These are phyloP conservation scores for Meloe dianella DNA, from an alignment of 2,888 invertebrate species.

Conservation along the genomic window DNA sequence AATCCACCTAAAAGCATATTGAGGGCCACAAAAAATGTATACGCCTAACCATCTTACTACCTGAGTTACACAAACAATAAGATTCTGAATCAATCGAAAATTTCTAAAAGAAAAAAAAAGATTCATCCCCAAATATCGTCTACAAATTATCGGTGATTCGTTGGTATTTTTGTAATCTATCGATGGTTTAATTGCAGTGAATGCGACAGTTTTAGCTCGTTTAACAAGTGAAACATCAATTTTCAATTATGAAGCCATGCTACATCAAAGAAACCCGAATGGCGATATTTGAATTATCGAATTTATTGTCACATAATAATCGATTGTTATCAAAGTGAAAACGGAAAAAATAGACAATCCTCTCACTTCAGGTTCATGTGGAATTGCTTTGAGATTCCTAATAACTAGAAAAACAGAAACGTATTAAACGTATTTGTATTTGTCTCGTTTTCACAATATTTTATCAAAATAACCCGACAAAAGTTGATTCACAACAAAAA, in stretches of 20 bases:
- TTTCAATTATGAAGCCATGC: no score
- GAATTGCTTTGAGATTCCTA: constrained; percentile 1
- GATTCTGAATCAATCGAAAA: no score
- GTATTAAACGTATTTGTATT: not conserved
- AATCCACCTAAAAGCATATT: constrained; percentile 17
- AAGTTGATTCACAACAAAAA: not conserved
- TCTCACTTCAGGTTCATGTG: not conserved
- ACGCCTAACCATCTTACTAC: not conserved
- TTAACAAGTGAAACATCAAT: no score
- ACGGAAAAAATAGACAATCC: not conserved
- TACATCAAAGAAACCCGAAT: no score
- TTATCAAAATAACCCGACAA: not conserved
- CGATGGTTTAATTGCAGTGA: no score
- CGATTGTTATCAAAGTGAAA: not conserved
- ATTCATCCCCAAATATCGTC: not conserved
- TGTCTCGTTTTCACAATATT: not conserved
- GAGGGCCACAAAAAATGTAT: not conserved
- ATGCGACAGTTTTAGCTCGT: no score
- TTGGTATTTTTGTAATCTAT: no score
- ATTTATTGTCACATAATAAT: not conserved
- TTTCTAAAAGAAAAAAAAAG: not conserved
- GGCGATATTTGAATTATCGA: no score
- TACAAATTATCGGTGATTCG: no score
- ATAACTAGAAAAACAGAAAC: not conserved
- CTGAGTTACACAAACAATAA: not conserved